These are phyloP conservation scores for Mycetomoellerius zeteki DNA, from an alignment of 1,140 invertebrate species.

Conservation along the genomic window DNA sequence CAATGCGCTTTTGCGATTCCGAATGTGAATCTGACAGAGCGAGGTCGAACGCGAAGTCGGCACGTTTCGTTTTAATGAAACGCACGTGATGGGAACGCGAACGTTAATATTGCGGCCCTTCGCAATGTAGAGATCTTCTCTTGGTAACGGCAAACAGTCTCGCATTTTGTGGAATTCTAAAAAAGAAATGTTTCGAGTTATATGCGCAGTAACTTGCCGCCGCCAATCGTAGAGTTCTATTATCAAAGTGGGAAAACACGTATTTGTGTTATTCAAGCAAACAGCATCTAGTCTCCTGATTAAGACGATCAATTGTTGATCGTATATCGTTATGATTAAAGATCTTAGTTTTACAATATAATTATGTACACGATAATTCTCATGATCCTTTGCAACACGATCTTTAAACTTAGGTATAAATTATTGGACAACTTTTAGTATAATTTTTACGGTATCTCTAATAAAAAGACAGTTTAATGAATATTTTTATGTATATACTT, in stretches of 20 bases:
- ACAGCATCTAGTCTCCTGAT: not conserved
- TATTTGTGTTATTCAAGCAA: slow-evolving; percentile 34
- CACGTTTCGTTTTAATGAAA: slow-evolving; percentile 67
- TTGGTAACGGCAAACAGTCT: slow-evolving; percentile 22
- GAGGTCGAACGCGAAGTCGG: slow-evolving; percentile 13
- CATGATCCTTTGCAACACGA: not conserved
- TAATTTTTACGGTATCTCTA: not conserved
- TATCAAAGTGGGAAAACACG: not conserved
- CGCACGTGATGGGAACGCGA: slow-evolving; percentile 52
- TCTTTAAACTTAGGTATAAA: not conserved
- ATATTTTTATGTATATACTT: not conserved
- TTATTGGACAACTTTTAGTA: not conserved
- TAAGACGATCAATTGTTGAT: not conserved
- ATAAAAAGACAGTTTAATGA: not conserved
- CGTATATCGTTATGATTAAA: not conserved
- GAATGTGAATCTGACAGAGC: slow-evolving; percentile 11
- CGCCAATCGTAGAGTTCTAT: not conserved
- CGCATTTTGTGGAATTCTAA: slow-evolving; percentile 20
- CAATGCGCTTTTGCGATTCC: slow-evolving; percentile 22
- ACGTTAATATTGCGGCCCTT: slow-evolving; percentile 45
- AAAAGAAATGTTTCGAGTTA: not conserved
- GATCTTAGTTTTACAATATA: not conserved
- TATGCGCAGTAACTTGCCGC: slow-evolving; percentile 14
- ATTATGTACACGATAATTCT: not conserved
- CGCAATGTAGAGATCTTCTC: slow-evolving; percentile 12